Percentiles rank a stretch among this genome's conserved stretches.
These are phyloP conservation scores for Malacoraja senta DNA, from an alignment of 2,797 vertebrate species.

Conservation along the genomic window DNA sequence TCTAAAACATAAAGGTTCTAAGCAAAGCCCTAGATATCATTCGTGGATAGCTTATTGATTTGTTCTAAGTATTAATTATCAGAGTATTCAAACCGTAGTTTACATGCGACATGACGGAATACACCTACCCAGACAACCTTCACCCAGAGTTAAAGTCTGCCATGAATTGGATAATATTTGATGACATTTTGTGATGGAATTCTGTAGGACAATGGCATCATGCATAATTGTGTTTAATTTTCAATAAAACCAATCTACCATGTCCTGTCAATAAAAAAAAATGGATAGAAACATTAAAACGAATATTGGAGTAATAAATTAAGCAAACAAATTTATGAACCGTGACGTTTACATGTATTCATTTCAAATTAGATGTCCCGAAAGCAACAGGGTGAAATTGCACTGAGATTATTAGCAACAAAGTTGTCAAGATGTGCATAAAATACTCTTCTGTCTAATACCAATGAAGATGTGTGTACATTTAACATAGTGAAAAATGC, in stretches of 20 bases:
- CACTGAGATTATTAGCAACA: background rate
- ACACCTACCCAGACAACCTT: background rate
- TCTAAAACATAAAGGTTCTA: background rate
- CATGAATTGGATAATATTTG: background rate
- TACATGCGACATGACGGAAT: background rate
- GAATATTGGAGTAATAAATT: conserved; percentile 28
- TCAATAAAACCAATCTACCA: conserved; percentile 11
- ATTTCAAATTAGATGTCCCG: conserved; percentile 21
- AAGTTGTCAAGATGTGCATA: background rate
- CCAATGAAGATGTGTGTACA: background rate
- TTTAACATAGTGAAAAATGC: background rate
- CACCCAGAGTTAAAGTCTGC: background rate
- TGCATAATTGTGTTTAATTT: background rate
- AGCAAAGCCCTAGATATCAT: background rate
- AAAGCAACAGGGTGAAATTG: conserved; percentile 26
- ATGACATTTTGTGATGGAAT: background rate
- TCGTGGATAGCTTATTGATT: background rate
- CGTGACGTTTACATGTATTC: background rate
- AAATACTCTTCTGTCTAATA: background rate
- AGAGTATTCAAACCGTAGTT: background rate
- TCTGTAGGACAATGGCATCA: background rate
- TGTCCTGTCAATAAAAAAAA: conserved; percentile 13
- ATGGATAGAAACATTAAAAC: background rate
- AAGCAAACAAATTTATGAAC: conserved; percentile 24
- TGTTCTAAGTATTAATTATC: background rate